Base-by-base conservation (phyloP, 23 tunicate species). In the Styela plicata region DNA sequence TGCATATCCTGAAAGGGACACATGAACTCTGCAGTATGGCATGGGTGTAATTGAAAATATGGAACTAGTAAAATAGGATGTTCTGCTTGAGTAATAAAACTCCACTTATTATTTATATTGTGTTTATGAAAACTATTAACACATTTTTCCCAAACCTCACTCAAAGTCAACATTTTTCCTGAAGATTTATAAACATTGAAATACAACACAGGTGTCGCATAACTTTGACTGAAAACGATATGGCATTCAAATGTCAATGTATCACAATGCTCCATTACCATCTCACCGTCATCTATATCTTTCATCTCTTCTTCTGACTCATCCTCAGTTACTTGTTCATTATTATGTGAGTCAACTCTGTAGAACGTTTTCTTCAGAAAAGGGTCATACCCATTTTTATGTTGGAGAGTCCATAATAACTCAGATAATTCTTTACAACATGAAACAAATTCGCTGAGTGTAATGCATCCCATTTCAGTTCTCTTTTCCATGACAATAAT, bases 1-100 rank as follows among this genome's bases (percentile, higher is more conserved):
- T 64, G 24, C 24, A 34, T 25, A 22, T 74, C 78, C 36, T 29
- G n/a, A 29, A 87, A 32, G 22, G 83, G 80, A 33, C 83, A 37
- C 97, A 92, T 92, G 28, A 92, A 87, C 1, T 92, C 87, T 2
- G 65, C 31, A 1, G 97, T 92, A 35, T 92, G 97, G 36, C 97
- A 92, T 13, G 97, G 97, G 57, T 92, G 97, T 21, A 92, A 24
- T 34, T 70, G 77, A 74, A 31, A 86, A 80, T 31, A 92, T 2
- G 97, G 97, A 34, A 24, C 27, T 1, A 66, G 52, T 35, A 73
- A 70, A 24, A 84, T 33, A 21, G 97, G 97, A 63, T 92, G 97
- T 74, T 87, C 91, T 31, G 29, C 74, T 80, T 87, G 88, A 10
- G 97, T 92, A 31, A 92, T 10, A 64, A 87, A 87, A 35, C 80